Conservation (phyloP, 2,113 vertebrate genomes). For the Triplophysa siluroides region DNA sequence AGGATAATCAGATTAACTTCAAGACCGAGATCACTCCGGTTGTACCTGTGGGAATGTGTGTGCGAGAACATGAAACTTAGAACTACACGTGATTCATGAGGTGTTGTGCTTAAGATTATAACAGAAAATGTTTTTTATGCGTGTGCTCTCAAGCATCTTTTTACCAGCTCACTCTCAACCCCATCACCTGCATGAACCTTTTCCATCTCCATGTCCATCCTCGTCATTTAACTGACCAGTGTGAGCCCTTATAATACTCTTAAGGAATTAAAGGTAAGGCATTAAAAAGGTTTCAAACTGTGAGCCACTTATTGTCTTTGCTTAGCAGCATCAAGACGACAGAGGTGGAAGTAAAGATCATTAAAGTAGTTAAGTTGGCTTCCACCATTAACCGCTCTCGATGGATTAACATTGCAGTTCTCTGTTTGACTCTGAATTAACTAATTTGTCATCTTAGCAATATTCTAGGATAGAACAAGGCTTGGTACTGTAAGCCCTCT, state of each 20-base stretch:
- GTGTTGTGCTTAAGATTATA: background rate
- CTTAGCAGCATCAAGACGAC: constrained; percentile 39
- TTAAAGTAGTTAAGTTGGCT: constrained; percentile 45
- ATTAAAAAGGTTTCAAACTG: constrained; percentile 31
- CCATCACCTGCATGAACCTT: constrained; percentile 1
- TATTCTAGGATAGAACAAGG: constrained; percentile 12
- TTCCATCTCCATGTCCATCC: background rate
- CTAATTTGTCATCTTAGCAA: constrained; percentile 36
- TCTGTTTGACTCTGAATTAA: constrained; percentile 57
- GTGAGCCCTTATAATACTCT: constrained; percentile 6
- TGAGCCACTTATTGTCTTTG: constrained; percentile 40
- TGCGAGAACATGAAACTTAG: background rate
- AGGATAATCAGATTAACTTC: constrained; percentile 39
- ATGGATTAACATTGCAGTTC: constrained; percentile 55
- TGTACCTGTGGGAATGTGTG: background rate
- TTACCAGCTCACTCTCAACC: constrained; percentile 25
- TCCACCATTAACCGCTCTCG: constrained; percentile 44
- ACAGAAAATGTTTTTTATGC: too few relatives aligned
- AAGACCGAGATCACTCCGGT: constrained; percentile 19
- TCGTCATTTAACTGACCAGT: constrained; percentile 37
- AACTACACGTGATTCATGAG: background rate
- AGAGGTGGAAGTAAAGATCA: constrained; percentile 34
- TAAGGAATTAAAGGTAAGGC: constrained; percentile 22
- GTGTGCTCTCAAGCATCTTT: background rate
- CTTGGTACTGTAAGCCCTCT: constrained; percentile 37